These are phyloP conservation scores for Thelaira solivaga DNA, from an alignment of 2,888 invertebrate genomes.

Conservation along the genomic window DNA sequence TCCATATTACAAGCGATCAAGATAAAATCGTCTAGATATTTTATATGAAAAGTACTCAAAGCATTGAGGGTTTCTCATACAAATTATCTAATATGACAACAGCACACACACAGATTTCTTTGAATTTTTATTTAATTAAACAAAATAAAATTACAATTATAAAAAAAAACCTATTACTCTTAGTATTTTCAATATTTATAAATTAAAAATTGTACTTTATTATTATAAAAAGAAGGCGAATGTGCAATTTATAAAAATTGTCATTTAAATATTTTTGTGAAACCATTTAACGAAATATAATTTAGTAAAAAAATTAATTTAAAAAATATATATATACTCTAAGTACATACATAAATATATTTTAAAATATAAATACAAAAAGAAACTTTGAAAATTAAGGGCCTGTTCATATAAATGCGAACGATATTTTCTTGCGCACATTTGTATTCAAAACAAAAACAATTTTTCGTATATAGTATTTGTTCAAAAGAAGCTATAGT, in stretches of 20 bases:
- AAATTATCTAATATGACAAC: too few species aligned
- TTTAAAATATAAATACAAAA: conserved; percentile 39
- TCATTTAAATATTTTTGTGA: conserved; percentile 52
- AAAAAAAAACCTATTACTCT: conserved; percentile 16
- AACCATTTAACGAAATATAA: conserved; percentile 35
- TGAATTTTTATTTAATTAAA: conserved; percentile 4
- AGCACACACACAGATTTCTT: background rate
- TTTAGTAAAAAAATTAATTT: background rate
- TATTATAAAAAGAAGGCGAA: too few species aligned
- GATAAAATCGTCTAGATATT: too few species aligned
- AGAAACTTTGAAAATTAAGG: background rate
- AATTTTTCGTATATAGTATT: too few species aligned
- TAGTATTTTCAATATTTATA: conserved; percentile 32
- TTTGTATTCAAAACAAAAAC: too few species aligned
- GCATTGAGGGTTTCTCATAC: too few species aligned
- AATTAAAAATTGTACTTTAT: conserved; percentile 29
- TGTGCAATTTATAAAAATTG: conserved; percentile 38
- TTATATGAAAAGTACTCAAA: too few species aligned
- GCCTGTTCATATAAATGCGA: too few species aligned
- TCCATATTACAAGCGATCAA: too few species aligned
- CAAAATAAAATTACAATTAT: background rate
- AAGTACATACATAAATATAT: background rate
- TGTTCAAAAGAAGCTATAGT: too few species aligned
- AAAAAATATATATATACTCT: background rate
- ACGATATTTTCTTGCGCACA: too few species aligned